Conservation (phyloP, 2,797 vertebrate species). For the Microtus californicus region DNA sequence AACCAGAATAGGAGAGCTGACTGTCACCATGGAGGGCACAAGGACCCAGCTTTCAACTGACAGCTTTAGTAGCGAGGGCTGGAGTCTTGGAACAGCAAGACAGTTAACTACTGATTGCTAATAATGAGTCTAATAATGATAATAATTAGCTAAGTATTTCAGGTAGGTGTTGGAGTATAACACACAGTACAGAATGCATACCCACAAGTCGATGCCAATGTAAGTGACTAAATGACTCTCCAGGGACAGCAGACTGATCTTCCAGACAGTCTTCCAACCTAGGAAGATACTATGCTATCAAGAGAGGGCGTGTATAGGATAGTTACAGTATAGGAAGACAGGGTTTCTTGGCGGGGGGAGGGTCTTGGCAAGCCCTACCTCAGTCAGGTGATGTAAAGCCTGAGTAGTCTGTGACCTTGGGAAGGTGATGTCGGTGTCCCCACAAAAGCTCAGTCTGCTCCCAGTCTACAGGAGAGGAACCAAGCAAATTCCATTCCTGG, state of each 20-base stretch:
- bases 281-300: background rate
- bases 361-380: background rate
- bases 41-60: background rate
- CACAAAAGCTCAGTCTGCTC: background rate
- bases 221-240: constrained; percentile 4
- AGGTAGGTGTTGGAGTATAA: background rate
- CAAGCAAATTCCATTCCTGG: background rate
- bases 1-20: background rate
- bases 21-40: background rate
- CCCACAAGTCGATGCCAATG: background rate
- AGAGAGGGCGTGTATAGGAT: no score
- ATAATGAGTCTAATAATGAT: background rate
- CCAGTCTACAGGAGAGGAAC: background rate
- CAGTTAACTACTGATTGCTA: constrained; percentile 40
- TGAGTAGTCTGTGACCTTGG: background rate
- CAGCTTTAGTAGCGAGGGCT: background rate
- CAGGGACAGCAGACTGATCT: background rate
- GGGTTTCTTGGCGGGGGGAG: background rate
- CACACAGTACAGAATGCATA: background rate
- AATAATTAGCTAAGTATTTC: constrained; percentile 32
- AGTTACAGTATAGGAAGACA: background rate
- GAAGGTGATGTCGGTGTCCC: background rate
- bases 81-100: background rate
- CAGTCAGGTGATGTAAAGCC: background rate
- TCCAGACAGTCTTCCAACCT: background rate